Evolutionary conservation across 2,888 invertebrate species (phyloP), one percentile per base, ranked within the genome.

Genomic region (Eupithecia abbreviata): DNA sequence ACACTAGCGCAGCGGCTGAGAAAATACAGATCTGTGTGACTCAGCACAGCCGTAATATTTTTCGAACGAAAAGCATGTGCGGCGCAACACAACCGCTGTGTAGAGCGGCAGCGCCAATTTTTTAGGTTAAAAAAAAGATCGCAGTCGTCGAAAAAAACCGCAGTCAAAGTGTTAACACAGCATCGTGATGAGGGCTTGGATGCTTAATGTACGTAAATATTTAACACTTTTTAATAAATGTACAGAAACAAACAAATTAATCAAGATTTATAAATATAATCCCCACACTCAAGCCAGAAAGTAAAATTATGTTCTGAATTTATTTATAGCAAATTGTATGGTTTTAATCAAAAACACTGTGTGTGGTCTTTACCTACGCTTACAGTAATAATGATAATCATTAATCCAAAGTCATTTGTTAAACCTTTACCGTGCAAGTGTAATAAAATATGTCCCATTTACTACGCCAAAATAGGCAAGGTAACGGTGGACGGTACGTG

Each of bases 321-420:
- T 55, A 77, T 77, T 77, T 77, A 77, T 69, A 75, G 77, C 66
- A 75, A 71, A 77, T 77, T 77, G 74, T 49, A 70, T 55, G 45
- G 65, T 72, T 74, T 73, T 71, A 69, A 74, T 74, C 62, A 49
- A 67, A 67, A 49, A 51, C 71, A 41, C 65, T 15, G 62, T 74
- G 77, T 78, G 77, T 73, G 77, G 77, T 78, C 77, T 72, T 77
- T 71, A 75, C 55, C 70, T 71, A 43, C 67, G 42, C 67, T 41
- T 75, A 58, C 70, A 58, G 55, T 58, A 65, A 76, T 75, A 75
- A 78, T 73, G 45, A 75, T 67, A 55, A 72, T 77, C 72, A 77
- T 74, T 41, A 73, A 47, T 71, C 66, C 72, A 47, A 66, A 13
- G 65, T 69, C 43, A 69, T 70, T 70, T 77, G n/a, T 55, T 55